phyloP scores from a whole-genome alignment of 2,888 invertebrate species.

The Emmelina monodactyla region DNA sequence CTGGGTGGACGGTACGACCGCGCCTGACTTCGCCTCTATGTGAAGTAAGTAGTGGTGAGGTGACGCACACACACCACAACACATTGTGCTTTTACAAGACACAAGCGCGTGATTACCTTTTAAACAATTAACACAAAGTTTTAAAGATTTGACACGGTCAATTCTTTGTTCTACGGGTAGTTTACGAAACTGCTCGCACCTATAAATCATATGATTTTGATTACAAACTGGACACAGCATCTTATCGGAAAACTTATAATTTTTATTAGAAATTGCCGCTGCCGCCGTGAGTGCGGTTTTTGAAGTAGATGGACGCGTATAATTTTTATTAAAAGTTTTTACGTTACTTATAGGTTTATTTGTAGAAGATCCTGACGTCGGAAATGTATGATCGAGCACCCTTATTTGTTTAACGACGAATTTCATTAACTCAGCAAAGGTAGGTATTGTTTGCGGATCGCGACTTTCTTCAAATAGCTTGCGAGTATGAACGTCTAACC shows the following conservation, averaged over 20 bases:
- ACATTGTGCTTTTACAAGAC: not conserved
- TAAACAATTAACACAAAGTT: not conserved
- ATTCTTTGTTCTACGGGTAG: no score
- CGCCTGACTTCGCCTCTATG: not conserved
- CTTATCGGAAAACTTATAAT: not conserved
- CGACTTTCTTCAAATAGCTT: not conserved
- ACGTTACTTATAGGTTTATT: not conserved
- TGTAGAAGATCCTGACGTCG: not conserved
- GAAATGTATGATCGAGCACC: not conserved
- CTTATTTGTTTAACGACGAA: not conserved
- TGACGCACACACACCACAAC: not conserved
- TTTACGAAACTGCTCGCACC: not conserved
- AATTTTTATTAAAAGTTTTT: not conserved
- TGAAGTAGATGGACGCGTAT: not conserved
- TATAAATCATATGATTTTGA: not conserved
- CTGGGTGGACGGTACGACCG: not conserved
- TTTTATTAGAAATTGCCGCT: slow-evolving; percentile 1
- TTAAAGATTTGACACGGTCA: not conserved
- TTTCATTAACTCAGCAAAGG: not conserved
- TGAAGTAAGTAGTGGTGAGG: slow-evolving; percentile 6
- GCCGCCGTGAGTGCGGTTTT: not conserved
- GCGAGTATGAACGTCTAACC: slow-evolving; percentile 1
- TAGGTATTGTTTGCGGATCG: not conserved
- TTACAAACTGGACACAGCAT: not conserved
- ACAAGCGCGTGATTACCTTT: not conserved